Percentiles rank a stretch among this genome's conserved stretches.
Conservation (phyloP, 2,797 vertebrate species). For the Cynopterus sphinx region DNA sequence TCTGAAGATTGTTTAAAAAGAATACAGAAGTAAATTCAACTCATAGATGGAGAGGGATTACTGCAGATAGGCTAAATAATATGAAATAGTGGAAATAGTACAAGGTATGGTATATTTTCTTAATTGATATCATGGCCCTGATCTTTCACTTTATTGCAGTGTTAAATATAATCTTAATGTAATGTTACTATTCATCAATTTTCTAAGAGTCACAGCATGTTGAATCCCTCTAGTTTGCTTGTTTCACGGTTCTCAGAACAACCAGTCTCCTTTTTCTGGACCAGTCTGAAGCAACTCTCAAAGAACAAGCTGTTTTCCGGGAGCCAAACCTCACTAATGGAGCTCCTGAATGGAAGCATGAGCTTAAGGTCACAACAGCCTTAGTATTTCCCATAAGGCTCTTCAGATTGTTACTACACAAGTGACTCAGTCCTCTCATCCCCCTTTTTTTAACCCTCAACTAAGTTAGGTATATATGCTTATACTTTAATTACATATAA, state of each 20-base stretch:
- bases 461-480: background rate
- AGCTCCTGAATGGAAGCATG: background rate
- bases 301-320: slow-evolving; percentile 25
- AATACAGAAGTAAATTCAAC: background rate
- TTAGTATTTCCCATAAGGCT: background rate
- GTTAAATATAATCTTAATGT: background rate
- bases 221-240: slow-evolving; percentile 36
- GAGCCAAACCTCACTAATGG: background rate
- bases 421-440: background rate
- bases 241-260: slow-evolving; percentile 54
- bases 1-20: background rate
- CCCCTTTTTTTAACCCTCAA: background rate
- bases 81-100: background rate
- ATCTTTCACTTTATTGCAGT: background rate
- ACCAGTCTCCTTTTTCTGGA: background rate
- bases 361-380: background rate
- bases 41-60: background rate
- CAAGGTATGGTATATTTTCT: background rate
- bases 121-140: background rate
- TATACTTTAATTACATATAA: background rate
- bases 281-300: background rate
- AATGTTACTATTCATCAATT: background rate
- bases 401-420: background rate
- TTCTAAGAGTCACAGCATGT: background rate
- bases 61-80: background rate